Evolutionary conservation across 2,113 vertebrate species (phyloP).

Genomic region (Leptobrachium leishanense): DNA sequence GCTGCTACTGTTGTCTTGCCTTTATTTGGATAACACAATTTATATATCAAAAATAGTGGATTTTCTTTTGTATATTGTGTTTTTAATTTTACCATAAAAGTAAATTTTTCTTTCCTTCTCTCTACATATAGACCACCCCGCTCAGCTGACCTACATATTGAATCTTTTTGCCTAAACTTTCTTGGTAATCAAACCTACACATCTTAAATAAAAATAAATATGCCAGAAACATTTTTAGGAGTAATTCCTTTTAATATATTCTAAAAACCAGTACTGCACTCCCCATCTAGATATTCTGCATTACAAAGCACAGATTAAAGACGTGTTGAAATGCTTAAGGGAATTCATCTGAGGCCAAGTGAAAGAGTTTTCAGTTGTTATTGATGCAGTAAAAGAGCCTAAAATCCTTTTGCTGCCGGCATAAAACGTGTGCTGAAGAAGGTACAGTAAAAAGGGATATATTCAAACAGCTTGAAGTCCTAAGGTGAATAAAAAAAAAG

Average conservation of each 20-base stretch:
- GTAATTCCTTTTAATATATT: background rate
- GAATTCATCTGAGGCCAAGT: slow-evolving; percentile 3
- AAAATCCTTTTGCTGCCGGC: slow-evolving; percentile 26
- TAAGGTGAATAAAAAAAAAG: slow-evolving; percentile 26
- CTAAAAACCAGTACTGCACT: background rate
- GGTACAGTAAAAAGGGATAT: slow-evolving; percentile 20
- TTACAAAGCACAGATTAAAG: slow-evolving; percentile 21
- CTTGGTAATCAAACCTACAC: no score
- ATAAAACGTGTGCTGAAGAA: slow-evolving; percentile 15
- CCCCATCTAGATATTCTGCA: background rate
- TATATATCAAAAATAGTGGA: no score
- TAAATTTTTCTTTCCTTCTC: no score
- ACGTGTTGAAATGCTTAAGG: background rate
- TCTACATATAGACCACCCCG: no score
- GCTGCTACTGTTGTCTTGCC: no score
- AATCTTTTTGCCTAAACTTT: no score
- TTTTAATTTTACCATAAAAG: no score
- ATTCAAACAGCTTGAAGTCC: slow-evolving; percentile 23
- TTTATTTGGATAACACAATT: no score
- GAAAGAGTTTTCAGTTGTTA: slow-evolving; percentile 9
- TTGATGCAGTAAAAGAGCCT: slow-evolving; percentile 18
- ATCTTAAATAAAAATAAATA: background rate
- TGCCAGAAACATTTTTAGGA: background rate
- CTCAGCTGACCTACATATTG: no score
- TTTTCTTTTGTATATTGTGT: no score